These are phyloP conservation scores for Nixonia krombeini DNA, from an alignment of 1,140 invertebrate species.

Conservation along the genomic window DNA sequence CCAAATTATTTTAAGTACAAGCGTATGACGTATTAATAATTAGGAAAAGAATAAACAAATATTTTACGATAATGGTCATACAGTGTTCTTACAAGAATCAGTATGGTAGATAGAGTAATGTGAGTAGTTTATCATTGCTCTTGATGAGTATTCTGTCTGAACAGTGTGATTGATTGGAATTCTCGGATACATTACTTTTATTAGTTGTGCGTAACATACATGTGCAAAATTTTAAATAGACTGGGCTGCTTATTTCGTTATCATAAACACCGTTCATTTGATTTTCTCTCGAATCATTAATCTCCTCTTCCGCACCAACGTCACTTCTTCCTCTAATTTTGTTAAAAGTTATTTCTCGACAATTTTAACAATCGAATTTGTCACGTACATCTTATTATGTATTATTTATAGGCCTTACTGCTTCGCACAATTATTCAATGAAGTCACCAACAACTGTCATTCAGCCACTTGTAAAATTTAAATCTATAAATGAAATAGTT, in stretches of 20 bases:
- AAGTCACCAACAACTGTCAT: no score
- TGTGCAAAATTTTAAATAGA: constrained; percentile 12
- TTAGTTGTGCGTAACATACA: neutral
- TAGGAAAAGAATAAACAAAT: constrained; percentile 7
- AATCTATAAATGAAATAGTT: no score
- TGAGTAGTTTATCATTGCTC: constrained; percentile 18
- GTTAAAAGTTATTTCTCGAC: neutral
- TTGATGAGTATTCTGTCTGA: constrained; percentile 26
- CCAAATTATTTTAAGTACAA: no score
- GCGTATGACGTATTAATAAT: neutral
- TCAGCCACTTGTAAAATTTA: no score
- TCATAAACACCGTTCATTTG: neutral
- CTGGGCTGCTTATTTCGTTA: constrained; percentile 11
- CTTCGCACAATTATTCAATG: no score
- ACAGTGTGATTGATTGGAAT: constrained; percentile 24
- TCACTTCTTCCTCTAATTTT: no score
- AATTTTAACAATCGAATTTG: neutral
- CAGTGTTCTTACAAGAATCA: constrained; percentile 20
- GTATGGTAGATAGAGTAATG: constrained; percentile 18
- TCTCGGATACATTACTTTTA: constrained; percentile 16
- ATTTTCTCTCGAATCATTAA: no score
- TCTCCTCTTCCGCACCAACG: no score
- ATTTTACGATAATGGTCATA: constrained; percentile 5
- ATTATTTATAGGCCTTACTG: no score
- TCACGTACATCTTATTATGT: no score